Base-by-base conservation (phyloP, 92 coral and sea anemone species). In the Epizoanthus ramosus region DNA sequence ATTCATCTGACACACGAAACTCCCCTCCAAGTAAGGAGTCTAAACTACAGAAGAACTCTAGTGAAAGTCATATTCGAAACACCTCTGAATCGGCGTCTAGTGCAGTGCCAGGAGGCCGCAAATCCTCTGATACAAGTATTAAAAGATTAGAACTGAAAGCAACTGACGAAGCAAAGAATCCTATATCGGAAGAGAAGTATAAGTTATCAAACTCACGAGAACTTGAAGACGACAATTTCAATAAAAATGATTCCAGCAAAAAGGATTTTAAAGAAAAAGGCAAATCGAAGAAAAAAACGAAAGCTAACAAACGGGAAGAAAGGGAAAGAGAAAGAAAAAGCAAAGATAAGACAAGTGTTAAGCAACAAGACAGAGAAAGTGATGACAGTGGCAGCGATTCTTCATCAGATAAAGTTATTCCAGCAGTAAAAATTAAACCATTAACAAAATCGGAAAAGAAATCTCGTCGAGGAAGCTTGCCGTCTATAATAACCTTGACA, bases 321-420 rank as follows among this genome's bases (percentile, higher is more conserved):
- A 90, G 80, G 63, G 94, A 90, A 31, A 68, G 85, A 47, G 94
- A 70, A 69, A 21, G 43, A 5, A 90, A 86, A 86, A 53, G 57
- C 15, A 94, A 90, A 57, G 92, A 84, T 23, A 83, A 75, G 37
- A 71, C 22, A 45, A 33, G 79, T 21, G 31, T 84, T 16, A 74
- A 75, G 6, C 93, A 90, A 22, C 83, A 84, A 19, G 90, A 85
- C 43, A 88, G 88, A 71, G 99, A 96, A 24, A 93, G 94, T 12
- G 95, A 93, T 68, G 97, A 91, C 28, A 93, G 97, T 53, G 86
- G 92, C 53, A 91, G 94, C 23, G 97, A 93, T 50, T 84, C 83
- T 4, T 86, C 92, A 13, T 77, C 94, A 16, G 97, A 93, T 10
- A 91, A 91, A 75, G 74, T 80, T 53, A 75, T 79, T 16, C 85